phyloP scores from a whole-genome alignment of 2,888 invertebrate species.

The Ametastegia equiseti region DNA sequence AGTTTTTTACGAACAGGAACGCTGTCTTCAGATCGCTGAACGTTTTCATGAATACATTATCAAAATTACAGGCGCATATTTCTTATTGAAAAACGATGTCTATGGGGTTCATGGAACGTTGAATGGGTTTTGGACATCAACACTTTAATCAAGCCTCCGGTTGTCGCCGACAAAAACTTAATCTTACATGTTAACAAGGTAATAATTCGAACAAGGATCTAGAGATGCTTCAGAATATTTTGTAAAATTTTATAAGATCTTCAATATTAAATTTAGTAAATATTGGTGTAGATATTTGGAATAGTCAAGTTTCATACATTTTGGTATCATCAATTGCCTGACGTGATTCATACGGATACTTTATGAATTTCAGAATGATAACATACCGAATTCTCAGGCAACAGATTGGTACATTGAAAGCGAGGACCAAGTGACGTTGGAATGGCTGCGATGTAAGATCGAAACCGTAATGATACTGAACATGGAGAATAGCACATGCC shows the following conservation, averaged over 20 bases:
- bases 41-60: not conserved
- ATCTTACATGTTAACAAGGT: constrained; percentile 87
- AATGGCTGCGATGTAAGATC: constrained; percentile 86
- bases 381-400: constrained; percentile 79
- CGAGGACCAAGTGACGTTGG: constrained; percentile 80
- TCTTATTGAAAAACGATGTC: constrained; percentile 83
- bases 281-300: not conserved
- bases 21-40: not conserved
- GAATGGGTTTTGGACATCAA: constrained; percentile 87
- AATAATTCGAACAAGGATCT: constrained; percentile 53
- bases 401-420: constrained; percentile 84
- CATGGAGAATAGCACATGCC: constrained; percentile 81
- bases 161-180: constrained; percentile 80
- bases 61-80: constrained; percentile 82
- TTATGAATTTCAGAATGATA: constrained; percentile 77
- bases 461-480: constrained; percentile 86
- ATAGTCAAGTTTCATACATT: not conserved
- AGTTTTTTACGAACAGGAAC: constrained; percentile 39
- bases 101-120: constrained; percentile 86
- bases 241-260: no score
- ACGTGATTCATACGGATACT: constrained; percentile 22
- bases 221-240: not conserved
- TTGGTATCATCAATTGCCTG: constrained; percentile 21
- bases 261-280: no score
- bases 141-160: constrained; percentile 84